Conservation (phyloP, 2,113 vertebrate genomes). For the Morone saxatilis region DNA sequence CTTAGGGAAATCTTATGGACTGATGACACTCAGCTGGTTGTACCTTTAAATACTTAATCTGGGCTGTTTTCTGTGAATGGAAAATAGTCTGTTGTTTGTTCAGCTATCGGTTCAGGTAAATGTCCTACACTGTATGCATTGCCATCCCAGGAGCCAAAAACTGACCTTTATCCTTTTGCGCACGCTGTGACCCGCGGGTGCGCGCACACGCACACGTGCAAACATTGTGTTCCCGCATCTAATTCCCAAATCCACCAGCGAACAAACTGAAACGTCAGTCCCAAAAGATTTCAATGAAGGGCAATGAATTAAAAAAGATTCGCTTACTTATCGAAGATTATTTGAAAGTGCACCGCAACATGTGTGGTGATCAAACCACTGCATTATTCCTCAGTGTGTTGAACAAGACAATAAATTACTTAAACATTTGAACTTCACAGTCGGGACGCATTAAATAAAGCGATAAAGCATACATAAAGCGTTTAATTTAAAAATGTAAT, state of each 20-base stretch:
- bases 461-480: neutral
- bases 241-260: neutral
- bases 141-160: constrained; percentile 18
- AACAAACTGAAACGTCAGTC: neutral
- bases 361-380: too few species aligned
- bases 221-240: neutral
- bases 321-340: neutral
- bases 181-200: neutral
- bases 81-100: constrained; percentile 21
- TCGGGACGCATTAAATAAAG: neutral
- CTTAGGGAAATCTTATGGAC: neutral
- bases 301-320: neutral
- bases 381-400: too few species aligned
- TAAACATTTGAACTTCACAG: neutral
- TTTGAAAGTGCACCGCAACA: neutral
- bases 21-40: constrained; percentile 17
- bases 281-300: neutral
- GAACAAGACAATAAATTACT: too few species aligned
- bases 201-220: neutral
- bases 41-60: neutral
- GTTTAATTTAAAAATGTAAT: neutral
- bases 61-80: constrained; percentile 30
- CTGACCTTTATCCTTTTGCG: constrained; percentile 60
- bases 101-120: constrained; percentile 18
- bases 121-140: constrained; percentile 11